These are phyloP conservation scores for Empidonax traillii DNA, from an alignment of 2,113 vertebrate species.

Conservation along the genomic window DNA sequence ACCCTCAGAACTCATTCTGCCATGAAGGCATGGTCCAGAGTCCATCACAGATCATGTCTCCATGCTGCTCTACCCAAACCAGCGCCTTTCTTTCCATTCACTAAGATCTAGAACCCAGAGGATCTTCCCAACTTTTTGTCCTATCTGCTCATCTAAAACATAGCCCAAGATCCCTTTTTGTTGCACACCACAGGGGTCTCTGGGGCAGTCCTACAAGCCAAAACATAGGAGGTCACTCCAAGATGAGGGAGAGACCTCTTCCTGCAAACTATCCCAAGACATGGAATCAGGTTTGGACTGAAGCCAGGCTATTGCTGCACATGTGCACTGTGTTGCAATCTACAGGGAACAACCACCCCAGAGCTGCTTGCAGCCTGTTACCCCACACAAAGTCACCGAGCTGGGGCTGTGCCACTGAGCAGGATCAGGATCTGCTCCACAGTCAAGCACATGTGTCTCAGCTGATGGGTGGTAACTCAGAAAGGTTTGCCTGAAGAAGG, in stretches of 20 bases:
- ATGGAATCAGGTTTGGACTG: background rate
- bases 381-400: fast-evolving
- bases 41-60: background rate
- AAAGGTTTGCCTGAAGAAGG: background rate
- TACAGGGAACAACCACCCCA: background rate
- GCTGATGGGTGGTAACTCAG: background rate
- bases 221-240: background rate
- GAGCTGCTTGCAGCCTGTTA: background rate
- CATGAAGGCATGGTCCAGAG: background rate
- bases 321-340: fast-evolving
- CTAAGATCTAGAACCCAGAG: background rate
- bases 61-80: background rate
- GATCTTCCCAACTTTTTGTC: background rate
- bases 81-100: background rate
- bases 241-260: background rate
- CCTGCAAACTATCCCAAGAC: background rate
- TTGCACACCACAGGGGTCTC: background rate
- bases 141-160: background rate
- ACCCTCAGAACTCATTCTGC: background rate
- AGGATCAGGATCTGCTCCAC: background rate
- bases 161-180: background rate
- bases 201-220: background rate
- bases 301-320: background rate
- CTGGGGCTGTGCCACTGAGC: background rate
- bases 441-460: background rate